Evolutionary conservation across 2,888 invertebrate species (phyloP).

Genomic region (Drosophila borealis): DNA sequence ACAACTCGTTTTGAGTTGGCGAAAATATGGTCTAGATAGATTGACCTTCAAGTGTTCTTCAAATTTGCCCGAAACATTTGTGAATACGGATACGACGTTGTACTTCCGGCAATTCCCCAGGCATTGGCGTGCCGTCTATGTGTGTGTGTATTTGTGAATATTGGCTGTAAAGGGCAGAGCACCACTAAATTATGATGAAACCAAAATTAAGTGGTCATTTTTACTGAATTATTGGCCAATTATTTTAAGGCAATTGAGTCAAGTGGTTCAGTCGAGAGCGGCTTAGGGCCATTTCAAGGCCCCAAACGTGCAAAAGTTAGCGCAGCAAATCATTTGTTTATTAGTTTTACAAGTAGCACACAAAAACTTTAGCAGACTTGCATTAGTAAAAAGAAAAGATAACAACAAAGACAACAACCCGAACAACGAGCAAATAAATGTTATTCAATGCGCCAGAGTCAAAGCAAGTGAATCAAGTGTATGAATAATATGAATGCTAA

Average conservation of each 20-base stretch:
- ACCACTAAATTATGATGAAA: slow-evolving; percentile 66
- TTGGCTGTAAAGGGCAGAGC: slow-evolving; percentile 6
- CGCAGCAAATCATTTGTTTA: slow-evolving; percentile 73
- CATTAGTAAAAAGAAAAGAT: slow-evolving; percentile 43
- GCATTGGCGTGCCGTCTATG: slow-evolving; percentile 54
- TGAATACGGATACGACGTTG: slow-evolving; percentile 27
- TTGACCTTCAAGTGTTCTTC: slow-evolving; percentile 63
- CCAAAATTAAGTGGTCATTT: slow-evolving; percentile 74
- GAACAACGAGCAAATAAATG: slow-evolving; percentile 65
- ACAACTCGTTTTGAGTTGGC: neutral
- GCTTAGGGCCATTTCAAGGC: slow-evolving; percentile 14
- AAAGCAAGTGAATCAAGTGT: slow-evolving; percentile 67
- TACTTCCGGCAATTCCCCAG: slow-evolving; percentile 70
- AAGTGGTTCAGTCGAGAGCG: slow-evolving; percentile 55
- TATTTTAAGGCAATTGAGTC: slow-evolving; percentile 78
- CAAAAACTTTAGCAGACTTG: slow-evolving; percentile 41
- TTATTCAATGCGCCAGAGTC: slow-evolving; percentile 61
- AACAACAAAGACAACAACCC: slow-evolving; percentile 21
- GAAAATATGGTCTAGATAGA: neutral
- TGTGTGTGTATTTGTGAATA: slow-evolving; percentile 5
- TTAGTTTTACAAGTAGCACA: slow-evolving; percentile 60
- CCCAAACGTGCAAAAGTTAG: slow-evolving; percentile 53
- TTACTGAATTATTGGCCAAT: slow-evolving; percentile 79
- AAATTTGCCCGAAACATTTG: slow-evolving; percentile 46
- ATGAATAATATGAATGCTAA: slow-evolving; percentile 80